Base-by-base conservation (phyloP, 2,113 vertebrate genomes). In the Burhinus bistriatus region DNA sequence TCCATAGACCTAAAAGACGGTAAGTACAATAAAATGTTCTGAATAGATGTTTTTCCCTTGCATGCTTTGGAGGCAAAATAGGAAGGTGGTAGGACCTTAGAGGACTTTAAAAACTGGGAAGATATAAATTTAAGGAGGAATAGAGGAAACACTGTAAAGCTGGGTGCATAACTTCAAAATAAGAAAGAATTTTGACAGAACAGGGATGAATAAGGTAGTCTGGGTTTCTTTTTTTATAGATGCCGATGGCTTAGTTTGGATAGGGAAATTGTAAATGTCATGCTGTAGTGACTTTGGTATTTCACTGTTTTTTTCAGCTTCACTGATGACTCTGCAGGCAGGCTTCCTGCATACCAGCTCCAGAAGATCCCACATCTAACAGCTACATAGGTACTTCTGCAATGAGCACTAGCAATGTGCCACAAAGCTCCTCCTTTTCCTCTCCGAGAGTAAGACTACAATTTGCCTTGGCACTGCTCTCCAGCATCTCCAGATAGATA, bases 1-100 rank as follows among this genome's bases (percentile, higher is more conserved):
- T 95, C 72, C 15, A 73, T 29, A 83, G 49, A 32, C 62, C 25
- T 66, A 7, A 51, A 55, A 95, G 21, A 42, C 18, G 9, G 17
- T 54, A 93, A 96, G 86, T 40, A 69, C 89, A 95, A 82, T 69
- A 83, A 94, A 95, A 81, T 54, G 8, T 79, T 88, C 36, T 34
- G 45, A 90, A 87, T 42, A 66, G 18, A 34, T 90, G 55, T 75
- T 90, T 89, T 68, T n/a, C 38, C 10, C 13, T 81, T 45, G 11
- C 27, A 66, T 45, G 27, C 12, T 92, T 90, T 62, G 40, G 42
- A 81, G 71, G 40, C 8, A 66, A 88, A 88, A 68, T 75, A 83
- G 12, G 57, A 80, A 83, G 13, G 25, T n/a, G 73, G 15, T 5
- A 87, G n/a, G 15, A 40, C 17, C 9, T 71, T 61, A 65, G 25